Evolutionary conservation across 2,888 invertebrate genomes (phyloP).

Genomic region (Oligia fasciuncula): DNA sequence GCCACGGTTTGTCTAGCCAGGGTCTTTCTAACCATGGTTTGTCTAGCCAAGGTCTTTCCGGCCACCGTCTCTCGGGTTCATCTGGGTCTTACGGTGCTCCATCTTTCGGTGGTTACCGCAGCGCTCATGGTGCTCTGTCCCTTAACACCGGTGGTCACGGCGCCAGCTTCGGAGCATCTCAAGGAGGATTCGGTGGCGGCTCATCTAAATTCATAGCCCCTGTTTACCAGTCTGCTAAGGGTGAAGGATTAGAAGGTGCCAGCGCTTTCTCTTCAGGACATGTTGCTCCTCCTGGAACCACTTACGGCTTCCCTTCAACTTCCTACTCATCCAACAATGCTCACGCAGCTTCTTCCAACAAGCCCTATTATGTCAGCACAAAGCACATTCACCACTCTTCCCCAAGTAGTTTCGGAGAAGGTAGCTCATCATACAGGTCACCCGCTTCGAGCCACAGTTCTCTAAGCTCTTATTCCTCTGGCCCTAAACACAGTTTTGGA

Average conservation of each 20-base stretch:
- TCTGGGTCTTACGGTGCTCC: slow-evolving; percentile 77
- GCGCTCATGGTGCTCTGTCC: slow-evolving; percentile 68
- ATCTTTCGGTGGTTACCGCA: slow-evolving; percentile 74
- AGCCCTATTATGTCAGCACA: slow-evolving; percentile 80
- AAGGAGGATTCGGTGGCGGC: slow-evolving; percentile 76
- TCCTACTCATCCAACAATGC: slow-evolving; percentile 75
- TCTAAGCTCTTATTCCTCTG: slow-evolving; percentile 77
- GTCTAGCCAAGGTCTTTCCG: slow-evolving; percentile 64
- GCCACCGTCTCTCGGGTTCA: slow-evolving; percentile 76
- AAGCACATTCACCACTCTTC: slow-evolving; percentile 74
- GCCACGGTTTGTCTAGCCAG: slow-evolving; percentile 71
- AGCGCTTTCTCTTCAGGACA: slow-evolving; percentile 82
- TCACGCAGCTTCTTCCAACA: slow-evolving; percentile 80
- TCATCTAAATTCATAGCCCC: slow-evolving; percentile 79
- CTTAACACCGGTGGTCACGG: slow-evolving; percentile 58
- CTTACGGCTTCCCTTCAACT: slow-evolving; percentile 79
- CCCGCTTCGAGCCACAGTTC: slow-evolving; percentile 78
- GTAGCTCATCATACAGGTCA: slow-evolving; percentile 80
- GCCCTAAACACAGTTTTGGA: slow-evolving; percentile 82
- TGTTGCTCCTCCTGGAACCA: slow-evolving; percentile 78
- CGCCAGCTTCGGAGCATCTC: slow-evolving; percentile 76
- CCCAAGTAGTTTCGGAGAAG: slow-evolving; percentile 76
- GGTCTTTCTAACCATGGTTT: slow-evolving; percentile 74
- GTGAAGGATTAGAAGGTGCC: slow-evolving; percentile 78
- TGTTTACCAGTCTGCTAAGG: slow-evolving; percentile 78